These are phyloP conservation scores for Trididemnum clinides DNA, from an alignment of 23 tunicate species.

Conservation along the genomic window DNA sequence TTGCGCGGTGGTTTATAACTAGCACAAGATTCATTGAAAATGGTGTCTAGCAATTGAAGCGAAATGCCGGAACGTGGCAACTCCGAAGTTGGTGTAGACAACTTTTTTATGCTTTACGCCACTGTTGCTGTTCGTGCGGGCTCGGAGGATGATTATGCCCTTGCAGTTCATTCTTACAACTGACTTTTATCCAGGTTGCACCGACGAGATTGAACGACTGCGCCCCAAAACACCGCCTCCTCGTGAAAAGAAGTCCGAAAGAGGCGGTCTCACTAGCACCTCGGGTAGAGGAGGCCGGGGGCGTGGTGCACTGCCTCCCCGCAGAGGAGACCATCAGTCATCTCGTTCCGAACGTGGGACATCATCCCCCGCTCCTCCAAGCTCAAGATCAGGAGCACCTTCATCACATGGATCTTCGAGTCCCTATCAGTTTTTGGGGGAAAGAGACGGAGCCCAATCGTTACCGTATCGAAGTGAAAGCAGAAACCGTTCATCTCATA, in stretches of 20 bases:
- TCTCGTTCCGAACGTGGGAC: not conserved
- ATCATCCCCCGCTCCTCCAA: not conserved
- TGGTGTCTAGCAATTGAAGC: too few species aligned
- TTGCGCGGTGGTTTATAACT: too few species aligned
- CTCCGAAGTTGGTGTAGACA: too few species aligned
- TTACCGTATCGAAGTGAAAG: not conserved
- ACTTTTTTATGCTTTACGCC: too few species aligned
- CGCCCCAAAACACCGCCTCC: constrained; percentile 99
- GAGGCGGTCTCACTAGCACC: constrained; percentile 43
- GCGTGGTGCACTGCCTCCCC: not conserved
- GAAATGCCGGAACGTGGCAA: too few species aligned
- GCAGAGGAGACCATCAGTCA: constrained; percentile 33
- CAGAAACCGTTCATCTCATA: not conserved
- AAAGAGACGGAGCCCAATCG: not conserved
- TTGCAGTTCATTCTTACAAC: too few species aligned
- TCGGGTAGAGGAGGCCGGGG: constrained; percentile 37
- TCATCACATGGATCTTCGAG: not conserved
- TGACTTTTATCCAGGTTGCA: constrained; percentile 67
- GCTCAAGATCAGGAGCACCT: not conserved
- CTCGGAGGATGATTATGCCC: too few species aligned
- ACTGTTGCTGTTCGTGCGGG: too few species aligned
- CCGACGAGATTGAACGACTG: constrained; percentile 96
- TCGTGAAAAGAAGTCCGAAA: constrained; percentile 61
- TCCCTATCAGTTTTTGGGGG: not conserved
- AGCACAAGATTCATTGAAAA: too few species aligned